phyloP scores from a whole-genome alignment of 1,140 invertebrate species.

The Rhysida immarginata region DNA sequence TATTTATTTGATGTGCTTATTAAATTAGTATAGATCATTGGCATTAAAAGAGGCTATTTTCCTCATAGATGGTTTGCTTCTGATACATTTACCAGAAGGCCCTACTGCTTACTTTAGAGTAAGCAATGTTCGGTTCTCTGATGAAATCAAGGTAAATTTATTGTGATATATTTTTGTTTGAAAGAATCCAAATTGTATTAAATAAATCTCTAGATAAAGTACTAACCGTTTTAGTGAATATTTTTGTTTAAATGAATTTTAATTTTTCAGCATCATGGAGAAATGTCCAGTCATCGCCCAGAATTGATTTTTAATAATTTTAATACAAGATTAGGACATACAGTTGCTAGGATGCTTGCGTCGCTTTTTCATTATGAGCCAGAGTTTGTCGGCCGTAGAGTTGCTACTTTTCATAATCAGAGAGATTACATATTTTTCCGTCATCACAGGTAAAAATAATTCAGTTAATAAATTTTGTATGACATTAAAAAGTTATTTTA shows the following conservation, averaged over 20 bases:
- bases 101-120: constrained; percentile 75
- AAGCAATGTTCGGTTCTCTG: constrained; percentile 33
- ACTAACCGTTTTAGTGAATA: background rate
- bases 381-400: constrained; percentile 78
- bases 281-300: constrained; percentile 64
- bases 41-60: constrained; percentile 9
- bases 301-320: constrained; percentile 97
- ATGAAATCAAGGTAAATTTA: constrained; percentile 34
- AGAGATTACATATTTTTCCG: constrained; percentile 97
- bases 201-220: background rate
- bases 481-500: too few species aligned
- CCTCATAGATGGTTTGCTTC: constrained; percentile 56
- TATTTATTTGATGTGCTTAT: too few species aligned
- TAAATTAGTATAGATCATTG: background rate
- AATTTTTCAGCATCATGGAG: constrained; percentile 24
- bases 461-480: too few species aligned
- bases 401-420: constrained; percentile 96
- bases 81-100: constrained; percentile 87
- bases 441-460: constrained; percentile 65
- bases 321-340: constrained; percentile 76
- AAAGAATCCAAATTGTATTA: too few species aligned
- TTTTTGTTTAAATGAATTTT: background rate
- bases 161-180: too few species aligned
- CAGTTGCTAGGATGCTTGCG: constrained; percentile 83
- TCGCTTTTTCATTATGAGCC: constrained; percentile 92